A percentile compares a stretch with the other conserved stretches of the same genome.
These are phyloP conservation scores for Drosophila mayaguana DNA, from an alignment of 2,888 invertebrate species.

Conservation along the genomic window DNA sequence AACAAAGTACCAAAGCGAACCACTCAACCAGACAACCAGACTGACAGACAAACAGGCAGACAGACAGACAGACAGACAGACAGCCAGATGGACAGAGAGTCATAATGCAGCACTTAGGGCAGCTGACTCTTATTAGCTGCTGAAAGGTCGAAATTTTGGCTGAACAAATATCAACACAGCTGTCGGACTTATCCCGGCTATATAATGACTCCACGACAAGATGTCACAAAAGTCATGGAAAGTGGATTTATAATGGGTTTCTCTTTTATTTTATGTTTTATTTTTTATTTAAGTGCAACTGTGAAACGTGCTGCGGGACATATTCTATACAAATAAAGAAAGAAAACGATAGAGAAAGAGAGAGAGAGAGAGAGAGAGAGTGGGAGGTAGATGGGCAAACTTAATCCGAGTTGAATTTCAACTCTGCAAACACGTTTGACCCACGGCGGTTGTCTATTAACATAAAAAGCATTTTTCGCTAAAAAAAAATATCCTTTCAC, in stretches of 20 bases:
- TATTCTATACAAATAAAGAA: constrained; percentile 5
- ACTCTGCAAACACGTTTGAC: neutral
- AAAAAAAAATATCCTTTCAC: neutral
- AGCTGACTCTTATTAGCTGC: constrained; percentile 10
- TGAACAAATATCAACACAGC: constrained; percentile 35
- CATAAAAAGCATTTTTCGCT: neutral
- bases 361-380: neutral
- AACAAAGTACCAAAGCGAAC: constrained; percentile 19
- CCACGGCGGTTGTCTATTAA: neutral
- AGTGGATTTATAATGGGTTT: constrained; percentile 38
- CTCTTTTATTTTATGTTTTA: constrained; percentile 4
- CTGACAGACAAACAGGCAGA: neutral
- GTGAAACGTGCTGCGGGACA: constrained; percentile 1
- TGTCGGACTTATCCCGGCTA: constrained; percentile 1
- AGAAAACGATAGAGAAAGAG: no score
- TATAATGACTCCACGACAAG: constrained; percentile 10
- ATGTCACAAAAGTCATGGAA: constrained; percentile 1
- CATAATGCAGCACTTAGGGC: constrained; percentile 18
- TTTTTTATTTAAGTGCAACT: constrained; percentile 29
- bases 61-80: neutral
- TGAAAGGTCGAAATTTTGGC: constrained; percentile 33
- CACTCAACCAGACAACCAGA: constrained; percentile 18
- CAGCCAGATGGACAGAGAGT: neutral
- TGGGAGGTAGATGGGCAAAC: neutral
- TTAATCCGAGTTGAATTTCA: constrained; percentile 5